Evolutionary conservation across 2,113 vertebrate genomes (phyloP), one percentile per base, ranked within the genome.

Genomic region (Microtus oregoni): DNA sequence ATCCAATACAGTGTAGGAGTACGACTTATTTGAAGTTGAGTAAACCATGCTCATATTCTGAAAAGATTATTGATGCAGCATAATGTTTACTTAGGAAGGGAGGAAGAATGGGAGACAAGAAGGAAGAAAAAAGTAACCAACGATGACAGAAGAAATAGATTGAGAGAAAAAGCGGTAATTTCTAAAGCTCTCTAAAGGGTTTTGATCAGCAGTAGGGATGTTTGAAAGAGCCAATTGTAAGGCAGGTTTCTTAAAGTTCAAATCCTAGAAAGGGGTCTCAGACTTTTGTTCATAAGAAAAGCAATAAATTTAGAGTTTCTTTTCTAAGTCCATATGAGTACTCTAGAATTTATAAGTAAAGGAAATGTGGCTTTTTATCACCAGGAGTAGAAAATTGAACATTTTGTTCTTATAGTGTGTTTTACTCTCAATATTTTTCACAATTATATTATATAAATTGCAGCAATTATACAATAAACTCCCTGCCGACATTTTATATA

Each of bases 371-470:
- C n/a, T 77, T 91, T 92, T 82, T 52, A 93, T 91, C 13, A 79
- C 1, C 44, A 13, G 30, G 2, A 7, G 24, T 76, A 17, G 11
- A 83, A 82, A 86, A 68, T 2, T 65, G 82, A 89, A 20, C 0
- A 90, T 76, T 65, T 81, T 82, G 4, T 3, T 93, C 28, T 87
- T 63, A 47, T 0, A 35, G 86, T 20, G 22, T 67, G 30, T 82
- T 0, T 32, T 12, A 67, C 3, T 89, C 47, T 94, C 30, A 89
- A 38, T 61, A 85, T 86, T 92, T 81, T 41, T 50, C 44, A 93
- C 26, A 85, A 85, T 90, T 58, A 77, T 52, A 91, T 75, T 68
- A 28, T 70, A 28, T 88, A 55, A 94, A 85, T 87, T 86, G 67
- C 76, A 7, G 5, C 72, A 26, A 93, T 88, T 90, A 94, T 13